These are phyloP conservation scores for Lottia gigantea DNA, from an alignment of 2,888 invertebrate genomes.

Conservation along the genomic window DNA sequence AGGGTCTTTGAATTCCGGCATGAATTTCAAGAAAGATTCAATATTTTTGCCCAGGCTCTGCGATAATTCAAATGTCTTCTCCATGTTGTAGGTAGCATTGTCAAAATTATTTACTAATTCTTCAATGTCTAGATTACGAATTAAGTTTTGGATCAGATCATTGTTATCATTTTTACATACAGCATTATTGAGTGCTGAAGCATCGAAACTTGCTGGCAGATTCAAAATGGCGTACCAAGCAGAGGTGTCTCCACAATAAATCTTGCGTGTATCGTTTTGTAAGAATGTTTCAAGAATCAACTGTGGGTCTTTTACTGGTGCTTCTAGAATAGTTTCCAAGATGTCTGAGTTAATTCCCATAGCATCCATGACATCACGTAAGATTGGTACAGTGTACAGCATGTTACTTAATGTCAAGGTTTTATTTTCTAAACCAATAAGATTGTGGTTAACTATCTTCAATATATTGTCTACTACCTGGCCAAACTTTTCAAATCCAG, in stretches of 20 bases:
- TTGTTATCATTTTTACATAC: slow-evolving; percentile 30
- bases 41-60: slow-evolving; percentile 29
- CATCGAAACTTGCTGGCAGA: slow-evolving; percentile 29
- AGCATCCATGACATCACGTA: slow-evolving; percentile 31
- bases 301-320: slow-evolving; percentile 34
- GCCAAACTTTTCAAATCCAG: slow-evolving; percentile 30
- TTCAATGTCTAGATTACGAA: slow-evolving; percentile 26
- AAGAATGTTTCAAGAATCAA: slow-evolving; percentile 30
- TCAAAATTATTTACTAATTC: slow-evolving; percentile 21
- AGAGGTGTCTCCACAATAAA: slow-evolving; percentile 25
- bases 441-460: slow-evolving; percentile 32
- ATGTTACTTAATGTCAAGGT: slow-evolving; percentile 34
- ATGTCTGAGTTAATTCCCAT: slow-evolving; percentile 33
- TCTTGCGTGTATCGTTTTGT: slow-evolving; percentile 15
- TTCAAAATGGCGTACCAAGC: slow-evolving; percentile 27
- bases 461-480: slow-evolving; percentile 34
- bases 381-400: slow-evolving; percentile 29
- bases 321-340: slow-evolving; percentile 30
- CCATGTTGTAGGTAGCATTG: slow-evolving; percentile 34
- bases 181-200: slow-evolving; percentile 27
- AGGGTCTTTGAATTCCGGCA: slow-evolving; percentile 24
- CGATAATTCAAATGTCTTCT: slow-evolving; percentile 26
- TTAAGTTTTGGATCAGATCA: slow-evolving; percentile 22
- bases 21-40: slow-evolving; percentile 26
- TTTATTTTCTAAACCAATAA: slow-evolving; percentile 28